Conservation (phyloP, 2,113 vertebrate species). For the Scomber japonicus region DNA sequence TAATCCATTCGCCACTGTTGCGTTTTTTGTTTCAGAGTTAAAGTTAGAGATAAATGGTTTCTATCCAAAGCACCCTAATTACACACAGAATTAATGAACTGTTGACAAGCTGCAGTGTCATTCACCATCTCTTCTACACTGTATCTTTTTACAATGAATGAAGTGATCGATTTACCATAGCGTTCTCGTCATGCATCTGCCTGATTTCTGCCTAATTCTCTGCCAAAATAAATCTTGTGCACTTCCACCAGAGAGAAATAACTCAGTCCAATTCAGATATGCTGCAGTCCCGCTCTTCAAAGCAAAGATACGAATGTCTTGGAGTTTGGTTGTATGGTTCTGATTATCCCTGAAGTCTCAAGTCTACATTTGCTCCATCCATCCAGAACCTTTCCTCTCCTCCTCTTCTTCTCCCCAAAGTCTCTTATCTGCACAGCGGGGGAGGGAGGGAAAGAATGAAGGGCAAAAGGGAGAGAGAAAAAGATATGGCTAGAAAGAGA, state of each 20-base stretch:
- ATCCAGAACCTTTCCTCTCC: constrained; percentile 7
- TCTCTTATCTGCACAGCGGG: constrained; percentile 6
- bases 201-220: neutral
- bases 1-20: too few species aligned
- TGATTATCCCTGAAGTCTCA: constrained; percentile 20
- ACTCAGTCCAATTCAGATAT: neutral
- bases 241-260: neutral
- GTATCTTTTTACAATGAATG: neutral
- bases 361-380: constrained; percentile 17
- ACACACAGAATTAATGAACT: too few species aligned
- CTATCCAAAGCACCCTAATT: too few species aligned
- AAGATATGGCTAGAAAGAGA: neutral
- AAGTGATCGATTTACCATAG: neutral
- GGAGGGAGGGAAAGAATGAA: neutral
- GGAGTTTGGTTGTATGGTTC: constrained; percentile 37
- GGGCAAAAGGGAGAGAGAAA: neutral
- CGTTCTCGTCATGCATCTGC: neutral
- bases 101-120: too few species aligned
- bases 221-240: constrained; percentile 3
- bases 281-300: neutral
- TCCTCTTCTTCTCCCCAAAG: constrained; percentile 22
- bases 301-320: constrained; percentile 6
- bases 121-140: neutral
- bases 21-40: too few species aligned
- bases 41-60: too few species aligned